Conservation (phyloP, 2,113 vertebrate species). For the Melanotaenia duboulayi region DNA sequence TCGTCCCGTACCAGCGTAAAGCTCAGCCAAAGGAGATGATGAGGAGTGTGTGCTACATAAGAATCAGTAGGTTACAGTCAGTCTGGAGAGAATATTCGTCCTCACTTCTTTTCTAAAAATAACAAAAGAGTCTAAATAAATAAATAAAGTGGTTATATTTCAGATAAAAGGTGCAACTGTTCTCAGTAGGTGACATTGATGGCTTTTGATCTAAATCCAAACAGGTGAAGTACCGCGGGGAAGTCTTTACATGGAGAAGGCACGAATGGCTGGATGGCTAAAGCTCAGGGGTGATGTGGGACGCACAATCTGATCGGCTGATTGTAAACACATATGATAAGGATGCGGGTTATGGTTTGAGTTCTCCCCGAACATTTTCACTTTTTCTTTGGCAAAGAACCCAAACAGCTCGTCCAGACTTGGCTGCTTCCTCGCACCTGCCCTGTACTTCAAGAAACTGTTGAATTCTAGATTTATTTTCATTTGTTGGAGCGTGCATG, state of each 20-base stretch:
- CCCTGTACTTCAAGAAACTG: background rate
- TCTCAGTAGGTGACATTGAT: constrained; percentile 39
- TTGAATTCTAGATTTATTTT: too few species aligned
- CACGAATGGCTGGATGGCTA: constrained; percentile 85
- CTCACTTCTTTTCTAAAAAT: constrained; percentile 37
- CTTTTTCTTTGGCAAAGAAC: constrained; percentile 57
- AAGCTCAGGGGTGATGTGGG: constrained; percentile 71
- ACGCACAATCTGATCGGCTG: constrained; percentile 59
- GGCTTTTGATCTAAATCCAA: constrained; percentile 57
- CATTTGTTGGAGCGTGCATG: too few species aligned
- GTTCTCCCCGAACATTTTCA: background rate
- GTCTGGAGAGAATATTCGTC: background rate
- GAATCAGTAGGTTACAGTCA: background rate
- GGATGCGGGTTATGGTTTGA: background rate
- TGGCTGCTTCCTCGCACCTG: background rate
- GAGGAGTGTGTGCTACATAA: constrained; percentile 64
- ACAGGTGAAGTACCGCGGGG: constrained; percentile 18
- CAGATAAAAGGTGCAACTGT: constrained; percentile 65
- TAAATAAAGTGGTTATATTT: constrained; percentile 30
- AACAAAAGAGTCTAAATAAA: constrained; percentile 49
- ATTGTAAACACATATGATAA: constrained; percentile 41
- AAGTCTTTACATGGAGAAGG: constrained; percentile 76
- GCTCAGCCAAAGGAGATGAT: constrained; percentile 15
- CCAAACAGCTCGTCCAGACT: background rate
- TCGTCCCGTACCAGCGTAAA: constrained; percentile 22